Conservation (phyloP, 2,113 vertebrate species). For the Semnopithecus entellus region DNA sequence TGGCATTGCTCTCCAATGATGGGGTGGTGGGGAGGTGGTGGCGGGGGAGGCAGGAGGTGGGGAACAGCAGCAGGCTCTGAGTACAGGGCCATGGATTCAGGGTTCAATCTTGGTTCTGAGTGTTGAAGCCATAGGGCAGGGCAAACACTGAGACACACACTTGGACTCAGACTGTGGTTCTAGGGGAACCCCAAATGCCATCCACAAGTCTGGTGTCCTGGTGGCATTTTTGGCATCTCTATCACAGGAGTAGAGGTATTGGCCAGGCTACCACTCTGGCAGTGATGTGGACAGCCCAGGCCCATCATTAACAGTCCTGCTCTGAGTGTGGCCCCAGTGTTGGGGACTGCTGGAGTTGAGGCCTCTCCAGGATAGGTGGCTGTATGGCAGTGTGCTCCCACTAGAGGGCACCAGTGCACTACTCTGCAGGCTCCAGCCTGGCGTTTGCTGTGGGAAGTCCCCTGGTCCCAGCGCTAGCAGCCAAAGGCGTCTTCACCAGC, state of each 20-base stretch:
- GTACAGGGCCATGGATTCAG: background rate
- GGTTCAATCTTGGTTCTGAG: background rate
- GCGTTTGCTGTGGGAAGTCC: fast-evolving
- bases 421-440: fast-evolving
- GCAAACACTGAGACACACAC: background rate
- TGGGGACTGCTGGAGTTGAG: background rate
- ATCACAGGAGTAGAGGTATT: fast-evolving
- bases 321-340: background rate
- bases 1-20: background rate
- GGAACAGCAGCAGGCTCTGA: background rate
- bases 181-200: background rate
- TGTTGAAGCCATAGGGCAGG: background rate
- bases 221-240: background rate
- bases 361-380: fast-evolving
- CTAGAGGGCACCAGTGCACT: constrained; percentile 76
- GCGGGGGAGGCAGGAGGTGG: too few relatives aligned
- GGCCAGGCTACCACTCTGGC: background rate
- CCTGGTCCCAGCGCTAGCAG: background rate
- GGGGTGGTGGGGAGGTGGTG: too few relatives aligned
- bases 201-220: background rate
- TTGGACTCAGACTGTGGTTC: background rate
- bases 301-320: background rate
- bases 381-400: background rate
- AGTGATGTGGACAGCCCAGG: background rate
- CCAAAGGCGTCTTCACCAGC: background rate